These are phyloP conservation scores for Lasioglossum pauxillum DNA, from an alignment of 2,888 invertebrate species.

Conservation along the genomic window DNA sequence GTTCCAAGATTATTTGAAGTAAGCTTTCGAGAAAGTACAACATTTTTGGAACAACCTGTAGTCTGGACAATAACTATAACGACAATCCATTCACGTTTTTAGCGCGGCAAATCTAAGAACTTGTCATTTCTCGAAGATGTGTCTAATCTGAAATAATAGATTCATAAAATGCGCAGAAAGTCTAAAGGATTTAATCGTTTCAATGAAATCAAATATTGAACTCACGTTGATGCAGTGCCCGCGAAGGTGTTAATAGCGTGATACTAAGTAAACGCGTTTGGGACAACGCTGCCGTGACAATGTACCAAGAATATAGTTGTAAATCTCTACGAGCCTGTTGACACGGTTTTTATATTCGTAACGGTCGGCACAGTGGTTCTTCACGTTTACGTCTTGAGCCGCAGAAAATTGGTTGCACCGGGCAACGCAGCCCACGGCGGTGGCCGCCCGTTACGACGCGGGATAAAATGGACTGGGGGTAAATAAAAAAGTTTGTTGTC, in stretches of 20 bases:
- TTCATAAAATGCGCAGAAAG: too few species aligned
- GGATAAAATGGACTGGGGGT: conserved; percentile 30
- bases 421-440: background rate
- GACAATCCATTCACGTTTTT: too few species aligned
- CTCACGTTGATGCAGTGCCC: background rate
- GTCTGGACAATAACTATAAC: too few species aligned
- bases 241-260: background rate
- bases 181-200: too few species aligned
- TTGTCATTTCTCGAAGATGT: too few species aligned
- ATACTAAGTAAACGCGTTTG: background rate
- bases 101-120: too few species aligned
- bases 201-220: too few species aligned
- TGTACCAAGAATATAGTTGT: conserved; percentile 61
- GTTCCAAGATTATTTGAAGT: too few species aligned
- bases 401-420: conserved; percentile 36
- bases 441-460: conserved; percentile 21
- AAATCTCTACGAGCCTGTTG: conserved; percentile 60
- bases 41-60: too few species aligned
- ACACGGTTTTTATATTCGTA: conserved; percentile 56
- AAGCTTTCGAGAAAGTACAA: too few species aligned
- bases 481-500: conserved; percentile 50
- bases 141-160: too few species aligned
- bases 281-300: background rate
- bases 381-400: conserved; percentile 32
- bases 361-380: conserved; percentile 31